A percentile compares a stretch with the other conserved stretches of the same genome.
Conservation (phyloP, 2,113 vertebrate genomes). For the Hystrix brachyura region DNA sequence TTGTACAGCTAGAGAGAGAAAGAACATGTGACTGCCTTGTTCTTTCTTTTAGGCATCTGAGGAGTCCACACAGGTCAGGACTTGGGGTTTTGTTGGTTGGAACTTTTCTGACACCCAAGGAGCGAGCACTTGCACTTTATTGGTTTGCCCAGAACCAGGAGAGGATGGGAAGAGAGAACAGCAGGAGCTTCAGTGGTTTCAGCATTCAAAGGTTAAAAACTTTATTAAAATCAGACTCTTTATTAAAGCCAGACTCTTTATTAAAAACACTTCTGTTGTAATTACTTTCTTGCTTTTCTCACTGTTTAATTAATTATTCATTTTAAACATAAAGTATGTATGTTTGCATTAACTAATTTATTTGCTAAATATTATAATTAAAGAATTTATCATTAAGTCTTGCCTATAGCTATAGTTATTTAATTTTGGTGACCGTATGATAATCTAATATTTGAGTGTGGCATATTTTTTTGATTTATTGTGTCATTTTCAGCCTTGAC, state of each 20-base stretch:
- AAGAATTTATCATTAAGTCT: not conserved
- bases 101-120: not conserved
- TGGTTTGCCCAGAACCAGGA: rapidly evolving
- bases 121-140: not conserved
- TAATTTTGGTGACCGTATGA: not conserved
- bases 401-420: not conserved
- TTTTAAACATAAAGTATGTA: not conserved
- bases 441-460: not conserved
- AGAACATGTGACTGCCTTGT: not conserved
- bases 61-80: no score
- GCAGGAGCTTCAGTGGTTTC: rapidly evolving
- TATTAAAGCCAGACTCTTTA: not conserved
- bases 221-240: not conserved
- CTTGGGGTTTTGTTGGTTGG: not conserved
- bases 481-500: not conserved
- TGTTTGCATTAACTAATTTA: not conserved
- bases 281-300: not conserved
- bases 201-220: not conserved
- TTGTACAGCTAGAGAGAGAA: not conserved
- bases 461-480: not conserved
- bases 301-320: not conserved
- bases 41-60: not conserved
- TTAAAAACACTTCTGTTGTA: not conserved
- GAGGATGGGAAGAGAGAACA: not conserved
- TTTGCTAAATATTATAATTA: not conserved